These are phyloP conservation scores for Oryzias woworae DNA, from an alignment of 2,113 vertebrate species.

Conservation along the genomic window DNA sequence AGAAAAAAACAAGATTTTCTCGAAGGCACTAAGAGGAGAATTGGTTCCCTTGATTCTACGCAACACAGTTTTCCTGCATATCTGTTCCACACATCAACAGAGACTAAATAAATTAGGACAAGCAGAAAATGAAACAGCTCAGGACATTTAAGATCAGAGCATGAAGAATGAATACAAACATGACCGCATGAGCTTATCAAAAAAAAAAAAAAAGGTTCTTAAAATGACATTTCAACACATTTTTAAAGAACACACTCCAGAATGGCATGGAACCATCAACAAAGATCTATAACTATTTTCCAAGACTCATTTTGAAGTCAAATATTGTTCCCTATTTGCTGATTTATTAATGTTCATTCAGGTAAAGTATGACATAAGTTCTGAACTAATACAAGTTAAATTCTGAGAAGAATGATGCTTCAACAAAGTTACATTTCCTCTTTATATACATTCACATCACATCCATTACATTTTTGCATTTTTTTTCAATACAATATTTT, in stretches of 20 bases:
- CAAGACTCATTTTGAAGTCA: not conserved
- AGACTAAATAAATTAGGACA: conserved; percentile 38
- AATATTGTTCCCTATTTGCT: too few species aligned
- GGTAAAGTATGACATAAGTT: not conserved
- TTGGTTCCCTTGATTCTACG: conserved; percentile 20
- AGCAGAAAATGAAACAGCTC: conserved; percentile 5
- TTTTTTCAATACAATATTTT: not conserved
- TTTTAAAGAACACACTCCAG: conserved; percentile 6
- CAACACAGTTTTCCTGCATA: not conserved
- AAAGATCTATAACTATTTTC: not conserved
- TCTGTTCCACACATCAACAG: conserved; percentile 4
- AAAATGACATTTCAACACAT: not conserved
- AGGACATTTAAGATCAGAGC: not conserved
- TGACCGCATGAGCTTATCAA: not conserved
- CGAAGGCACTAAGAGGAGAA: conserved; percentile 7
- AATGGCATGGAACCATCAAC: conserved; percentile 2
- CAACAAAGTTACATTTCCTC: not conserved
- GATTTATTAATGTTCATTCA: not conserved
- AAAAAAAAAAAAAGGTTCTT: not conserved
- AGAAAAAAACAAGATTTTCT: conserved; percentile 1
- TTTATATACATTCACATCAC: not conserved
- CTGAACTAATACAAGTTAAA: conserved; percentile 1
- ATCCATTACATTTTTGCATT: not conserved
- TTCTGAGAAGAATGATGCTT: not conserved
- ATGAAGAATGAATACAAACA: not conserved